These are phyloP conservation scores for Parochlus steinenii DNA, from an alignment of 2,888 invertebrate genomes.

Conservation along the genomic window DNA sequence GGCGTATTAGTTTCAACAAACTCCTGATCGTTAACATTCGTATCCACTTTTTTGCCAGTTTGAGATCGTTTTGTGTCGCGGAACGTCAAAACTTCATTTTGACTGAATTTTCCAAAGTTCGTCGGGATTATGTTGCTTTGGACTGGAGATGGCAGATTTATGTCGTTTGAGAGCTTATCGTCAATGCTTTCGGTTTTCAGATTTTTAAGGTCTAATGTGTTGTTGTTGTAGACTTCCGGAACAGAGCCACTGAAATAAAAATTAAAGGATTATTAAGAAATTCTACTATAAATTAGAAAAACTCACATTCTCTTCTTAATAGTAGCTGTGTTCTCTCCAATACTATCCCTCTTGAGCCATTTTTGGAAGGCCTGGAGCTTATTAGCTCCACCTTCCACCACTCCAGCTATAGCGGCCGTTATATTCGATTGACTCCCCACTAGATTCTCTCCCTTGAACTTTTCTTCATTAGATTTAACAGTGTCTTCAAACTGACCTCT, in stretches of 20 bases:
- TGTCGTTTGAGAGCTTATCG: constrained; percentile 11
- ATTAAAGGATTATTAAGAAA: constrained; percentile 4
- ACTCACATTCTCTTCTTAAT: constrained; percentile 15
- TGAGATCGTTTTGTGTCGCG: constrained; percentile 7
- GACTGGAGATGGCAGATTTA: constrained; percentile 7
- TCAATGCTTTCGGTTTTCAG: constrained; percentile 5
- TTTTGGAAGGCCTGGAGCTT: constrained; percentile 30
- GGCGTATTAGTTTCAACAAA: constrained; percentile 28
- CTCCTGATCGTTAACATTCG: constrained; percentile 18
- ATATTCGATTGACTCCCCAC: constrained; percentile 21
- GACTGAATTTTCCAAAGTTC: constrained; percentile 4
- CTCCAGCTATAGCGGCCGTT: constrained; percentile 29
- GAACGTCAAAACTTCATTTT: not conserved
- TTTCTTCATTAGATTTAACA: constrained; percentile 8
- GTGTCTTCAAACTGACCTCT: constrained; percentile 3
- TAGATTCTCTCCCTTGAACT: not conserved
- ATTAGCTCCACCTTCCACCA: constrained; percentile 30
- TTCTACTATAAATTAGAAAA: not conserved
- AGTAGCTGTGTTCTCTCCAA: constrained; percentile 18
- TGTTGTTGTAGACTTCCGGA: constrained; percentile 12
- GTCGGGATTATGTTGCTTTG: constrained; percentile 8
- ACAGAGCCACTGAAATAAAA: constrained; percentile 10
- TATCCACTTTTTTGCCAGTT: constrained; percentile 1
- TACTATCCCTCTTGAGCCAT: constrained; percentile 29
- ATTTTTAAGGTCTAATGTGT: constrained; percentile 10